These are phyloP conservation scores for Sphaerodactylus townsendi DNA, from an alignment of 2,113 vertebrate genomes.

Conservation along the genomic window DNA sequence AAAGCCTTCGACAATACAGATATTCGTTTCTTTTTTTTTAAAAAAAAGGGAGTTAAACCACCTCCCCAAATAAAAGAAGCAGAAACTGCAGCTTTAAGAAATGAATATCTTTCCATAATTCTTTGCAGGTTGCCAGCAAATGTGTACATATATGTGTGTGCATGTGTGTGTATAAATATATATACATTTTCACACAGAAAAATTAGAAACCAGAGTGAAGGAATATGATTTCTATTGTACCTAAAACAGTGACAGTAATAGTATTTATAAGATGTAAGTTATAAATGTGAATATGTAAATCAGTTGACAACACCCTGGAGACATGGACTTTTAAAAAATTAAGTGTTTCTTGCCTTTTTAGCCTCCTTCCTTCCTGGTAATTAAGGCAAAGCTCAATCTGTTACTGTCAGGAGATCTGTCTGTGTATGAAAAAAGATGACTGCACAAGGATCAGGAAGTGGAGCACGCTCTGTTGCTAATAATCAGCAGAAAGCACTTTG, in stretches of 20 bases:
- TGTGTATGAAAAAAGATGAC: background rate
- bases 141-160: too few species aligned
- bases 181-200: too few species aligned
- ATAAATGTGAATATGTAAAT: background rate
- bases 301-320: background rate
- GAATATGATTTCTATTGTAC: background rate
- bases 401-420: background rate
- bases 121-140: too few species aligned
- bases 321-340: background rate
- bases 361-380: slow-evolving; percentile 1
- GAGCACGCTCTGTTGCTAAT: background rate
- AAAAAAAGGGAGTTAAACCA: too few species aligned
- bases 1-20: too few species aligned
- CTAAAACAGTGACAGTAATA: background rate
- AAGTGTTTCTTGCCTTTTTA: background rate
- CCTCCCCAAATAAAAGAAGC: too few species aligned
- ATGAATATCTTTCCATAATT: too few species aligned
- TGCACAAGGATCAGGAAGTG: background rate
- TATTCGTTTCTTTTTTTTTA: too few species aligned
- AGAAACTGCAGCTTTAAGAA: too few species aligned
- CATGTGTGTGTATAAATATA: too few species aligned
- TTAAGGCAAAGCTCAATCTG: background rate
- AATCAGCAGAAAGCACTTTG: background rate
- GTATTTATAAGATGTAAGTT: background rate
- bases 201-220: background rate